Conservation (phyloP, 2,797 vertebrate species). For the Thalassophryne amazonica region DNA sequence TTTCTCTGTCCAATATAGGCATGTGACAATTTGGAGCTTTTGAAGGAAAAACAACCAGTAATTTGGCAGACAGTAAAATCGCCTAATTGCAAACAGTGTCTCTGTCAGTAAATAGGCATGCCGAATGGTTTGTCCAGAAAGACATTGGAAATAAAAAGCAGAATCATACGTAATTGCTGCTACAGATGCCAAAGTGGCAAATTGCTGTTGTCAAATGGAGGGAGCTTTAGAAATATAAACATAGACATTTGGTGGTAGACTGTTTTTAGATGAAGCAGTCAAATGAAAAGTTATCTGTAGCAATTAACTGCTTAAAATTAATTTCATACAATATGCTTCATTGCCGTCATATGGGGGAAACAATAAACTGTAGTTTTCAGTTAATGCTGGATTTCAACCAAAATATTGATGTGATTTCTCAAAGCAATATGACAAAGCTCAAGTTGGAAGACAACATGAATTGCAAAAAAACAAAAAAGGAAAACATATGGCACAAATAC, state of each 20-base stretch:
- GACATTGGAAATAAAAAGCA: slow-evolving; percentile 34
- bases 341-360: no score
- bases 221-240: slow-evolving; percentile 43
- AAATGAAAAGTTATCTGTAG: neutral
- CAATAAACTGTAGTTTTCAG: no score
- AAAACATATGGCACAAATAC: no score
- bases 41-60: slow-evolving; percentile 44
- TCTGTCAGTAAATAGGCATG: slow-evolving; percentile 53
- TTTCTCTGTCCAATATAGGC: slow-evolving; percentile 34
- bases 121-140: slow-evolving; percentile 52
- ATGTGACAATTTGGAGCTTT: slow-evolving; percentile 48
- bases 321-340: no score
- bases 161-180: slow-evolving; percentile 47
- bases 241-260: slow-evolving; percentile 26
- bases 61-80: slow-evolving; percentile 59
- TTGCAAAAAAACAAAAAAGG: no score
- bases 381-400: no score
- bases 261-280: neutral
- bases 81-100: slow-evolving; percentile 57
- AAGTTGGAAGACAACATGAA: no score
- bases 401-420: no score
- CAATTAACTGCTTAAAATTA: neutral
- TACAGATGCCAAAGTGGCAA: slow-evolving; percentile 56
- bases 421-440: no score
- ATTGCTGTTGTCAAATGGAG: slow-evolving; percentile 55